These are phyloP conservation scores for Sphenopsis melanotis DNA, from an alignment of 2,797 vertebrate genomes.

Conservation along the genomic window DNA sequence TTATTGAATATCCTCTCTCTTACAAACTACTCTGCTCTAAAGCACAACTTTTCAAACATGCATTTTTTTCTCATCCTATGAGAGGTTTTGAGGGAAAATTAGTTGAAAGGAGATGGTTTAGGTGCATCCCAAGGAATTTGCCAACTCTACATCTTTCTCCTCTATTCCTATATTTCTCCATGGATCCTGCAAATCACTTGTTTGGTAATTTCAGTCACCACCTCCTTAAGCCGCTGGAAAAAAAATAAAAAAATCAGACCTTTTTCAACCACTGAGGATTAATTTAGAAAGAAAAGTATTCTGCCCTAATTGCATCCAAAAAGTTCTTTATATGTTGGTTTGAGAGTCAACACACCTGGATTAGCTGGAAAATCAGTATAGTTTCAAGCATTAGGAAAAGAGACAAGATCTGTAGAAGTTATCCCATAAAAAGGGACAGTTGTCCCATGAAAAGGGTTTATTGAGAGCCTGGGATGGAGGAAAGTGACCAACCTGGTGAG, in stretches of 20 bases:
- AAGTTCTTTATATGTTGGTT: background rate
- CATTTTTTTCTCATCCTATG: background rate
- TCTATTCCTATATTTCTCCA: background rate
- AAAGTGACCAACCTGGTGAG: background rate
- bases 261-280: background rate
- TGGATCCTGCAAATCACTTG: background rate
- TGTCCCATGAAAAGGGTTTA: background rate
- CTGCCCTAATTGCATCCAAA: accelerated
- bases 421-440: background rate
- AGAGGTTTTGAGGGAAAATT: background rate
- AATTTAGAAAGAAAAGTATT: background rate
- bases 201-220: background rate
- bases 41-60: background rate
- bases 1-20: background rate
- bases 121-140: background rate
- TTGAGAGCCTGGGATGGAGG: background rate
- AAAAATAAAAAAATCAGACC: no score
- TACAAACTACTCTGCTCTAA: background rate
- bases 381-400: background rate
- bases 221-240: background rate
- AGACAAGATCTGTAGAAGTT: background rate
- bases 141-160: background rate
- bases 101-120: background rate
- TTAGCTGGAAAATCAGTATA: background rate
- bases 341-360: background rate